phyloP scores from a whole-genome alignment of 2,113 vertebrate genomes.

The Salvelinus sp. region DNA sequence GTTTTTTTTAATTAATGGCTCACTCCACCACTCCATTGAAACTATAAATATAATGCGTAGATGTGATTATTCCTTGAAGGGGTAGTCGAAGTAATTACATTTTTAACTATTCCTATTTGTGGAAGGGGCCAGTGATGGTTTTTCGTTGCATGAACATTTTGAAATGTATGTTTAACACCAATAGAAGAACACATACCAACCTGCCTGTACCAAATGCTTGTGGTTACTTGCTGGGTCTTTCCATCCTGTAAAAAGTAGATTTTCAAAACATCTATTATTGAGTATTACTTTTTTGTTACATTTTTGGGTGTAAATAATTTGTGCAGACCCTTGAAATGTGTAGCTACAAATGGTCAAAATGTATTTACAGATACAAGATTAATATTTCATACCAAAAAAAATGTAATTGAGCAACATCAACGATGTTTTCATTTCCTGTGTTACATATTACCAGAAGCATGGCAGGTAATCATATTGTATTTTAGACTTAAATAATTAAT shows the following conservation, averaged over 20 bases:
- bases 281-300: neutral
- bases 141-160: neutral
- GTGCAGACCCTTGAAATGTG: neutral
- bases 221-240: conserved; percentile 84
- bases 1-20: neutral
- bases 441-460: too few relatives aligned
- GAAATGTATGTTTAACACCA: neutral
- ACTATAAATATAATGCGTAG: neutral
- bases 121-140: neutral
- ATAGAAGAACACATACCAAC: conserved; percentile 54
- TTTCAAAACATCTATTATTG: neutral
- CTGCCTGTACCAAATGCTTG: conserved; percentile 84
- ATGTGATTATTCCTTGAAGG: neutral
- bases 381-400: neutral
- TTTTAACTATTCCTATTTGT: neutral
- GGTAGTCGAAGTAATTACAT: neutral
- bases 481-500: neutral
- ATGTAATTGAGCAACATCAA: too few relatives aligned
- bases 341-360: neutral
- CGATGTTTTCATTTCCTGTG: neutral
- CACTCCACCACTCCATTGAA: neutral
- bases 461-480: neutral
- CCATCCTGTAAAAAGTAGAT: conserved; percentile 73
- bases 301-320: neutral
- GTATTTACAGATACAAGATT: neutral